Conservation (phyloP, 2,113 vertebrate species). For the Paramormyrops kingsleyae region DNA sequence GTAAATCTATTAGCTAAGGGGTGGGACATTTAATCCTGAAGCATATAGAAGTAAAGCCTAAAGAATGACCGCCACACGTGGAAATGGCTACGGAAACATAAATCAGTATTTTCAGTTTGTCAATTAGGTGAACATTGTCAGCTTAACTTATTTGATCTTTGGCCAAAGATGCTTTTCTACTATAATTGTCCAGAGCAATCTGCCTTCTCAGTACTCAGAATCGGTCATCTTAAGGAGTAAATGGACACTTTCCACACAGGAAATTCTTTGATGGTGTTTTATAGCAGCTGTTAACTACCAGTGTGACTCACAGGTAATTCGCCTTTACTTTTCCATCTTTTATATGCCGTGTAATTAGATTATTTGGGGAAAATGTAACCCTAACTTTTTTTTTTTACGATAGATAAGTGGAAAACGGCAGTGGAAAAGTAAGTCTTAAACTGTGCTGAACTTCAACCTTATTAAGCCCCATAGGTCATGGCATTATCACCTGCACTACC, state of each 20-base stretch:
- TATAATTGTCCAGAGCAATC: not conserved
- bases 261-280: slow-evolving; percentile 9
- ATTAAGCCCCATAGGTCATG: not conserved
- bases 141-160: not conserved
- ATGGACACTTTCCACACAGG: not conserved
- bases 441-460: not conserved
- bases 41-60: not conserved
- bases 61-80: not conserved
- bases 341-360: slow-evolving; percentile 4
- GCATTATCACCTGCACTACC: not conserved
- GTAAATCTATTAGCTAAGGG: not conserved
- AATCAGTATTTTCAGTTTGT: not conserved
- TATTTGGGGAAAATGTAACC: not conserved
- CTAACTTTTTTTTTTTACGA: not conserved
- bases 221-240: slow-evolving; percentile 1
- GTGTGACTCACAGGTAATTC: not conserved
- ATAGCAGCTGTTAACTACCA: not conserved
- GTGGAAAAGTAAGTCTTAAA: not conserved
- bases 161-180: not conserved
- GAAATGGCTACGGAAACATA: not conserved
- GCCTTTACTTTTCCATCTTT: not conserved
- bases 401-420: not conserved
- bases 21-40: not conserved
- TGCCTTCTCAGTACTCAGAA: not conserved
- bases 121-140: not conserved